Conservation (phyloP, 2,797 vertebrate genomes). For the Peromyscus attwateri region DNA sequence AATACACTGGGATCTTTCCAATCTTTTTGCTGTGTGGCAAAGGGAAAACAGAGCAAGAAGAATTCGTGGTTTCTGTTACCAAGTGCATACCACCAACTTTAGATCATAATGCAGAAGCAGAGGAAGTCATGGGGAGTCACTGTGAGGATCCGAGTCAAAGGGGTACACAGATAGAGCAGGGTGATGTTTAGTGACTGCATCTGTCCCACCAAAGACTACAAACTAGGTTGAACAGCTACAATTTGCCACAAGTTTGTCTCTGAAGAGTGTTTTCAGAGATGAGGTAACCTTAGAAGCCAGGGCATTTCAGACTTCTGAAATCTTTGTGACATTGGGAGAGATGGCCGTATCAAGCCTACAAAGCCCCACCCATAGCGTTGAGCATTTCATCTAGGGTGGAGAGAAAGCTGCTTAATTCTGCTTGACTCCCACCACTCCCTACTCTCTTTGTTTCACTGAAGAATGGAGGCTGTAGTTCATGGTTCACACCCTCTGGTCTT, state of each 20-base stretch:
- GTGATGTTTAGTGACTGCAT: neutral
- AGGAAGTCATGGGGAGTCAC: neutral
- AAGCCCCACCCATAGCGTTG: neutral
- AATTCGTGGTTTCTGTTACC: neutral
- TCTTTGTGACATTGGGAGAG: neutral
- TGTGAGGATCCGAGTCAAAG: neutral
- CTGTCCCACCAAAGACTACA: neutral
- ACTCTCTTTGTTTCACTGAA: neutral
- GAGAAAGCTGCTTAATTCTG: neutral
- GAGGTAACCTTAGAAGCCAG: neutral
- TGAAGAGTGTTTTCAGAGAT: slow-evolving; percentile 2
- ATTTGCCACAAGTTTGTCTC: neutral
- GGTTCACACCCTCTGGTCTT: neutral
- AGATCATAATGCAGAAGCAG: neutral
- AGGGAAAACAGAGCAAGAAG: neutral
- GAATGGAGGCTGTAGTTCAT: neutral
- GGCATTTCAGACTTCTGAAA: neutral
- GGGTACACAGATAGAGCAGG: neutral
- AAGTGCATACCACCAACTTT: neutral
- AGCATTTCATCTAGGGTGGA: neutral
- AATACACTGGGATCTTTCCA: neutral
- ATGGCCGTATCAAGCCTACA: neutral
- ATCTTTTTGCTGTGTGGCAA: neutral
- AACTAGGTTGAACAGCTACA: neutral
- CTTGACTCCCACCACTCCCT: neutral